A percentile compares a stretch with the other conserved stretches of the same genome.
These are phyloP conservation scores for Lophotis ruficrista DNA, from an alignment of 2,113 vertebrate species.

Conservation along the genomic window DNA sequence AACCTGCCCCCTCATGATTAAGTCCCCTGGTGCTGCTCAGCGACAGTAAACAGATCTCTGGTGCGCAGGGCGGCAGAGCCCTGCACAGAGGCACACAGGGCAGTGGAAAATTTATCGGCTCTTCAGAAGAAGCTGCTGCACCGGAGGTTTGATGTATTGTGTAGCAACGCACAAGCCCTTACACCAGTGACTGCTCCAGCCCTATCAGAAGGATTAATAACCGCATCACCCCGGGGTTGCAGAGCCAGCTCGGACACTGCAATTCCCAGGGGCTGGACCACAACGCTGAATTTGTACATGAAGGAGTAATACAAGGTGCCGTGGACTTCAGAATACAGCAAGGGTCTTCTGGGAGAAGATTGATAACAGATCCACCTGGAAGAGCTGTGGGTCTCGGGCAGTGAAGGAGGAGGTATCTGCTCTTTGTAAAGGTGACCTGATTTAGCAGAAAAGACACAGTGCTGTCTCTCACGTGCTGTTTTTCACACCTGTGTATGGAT, in stretches of 20 bases:
- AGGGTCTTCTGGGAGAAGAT: background rate
- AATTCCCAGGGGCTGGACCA: background rate
- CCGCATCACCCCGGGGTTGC: background rate
- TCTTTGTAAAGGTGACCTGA: background rate
- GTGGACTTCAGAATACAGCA: background rate
- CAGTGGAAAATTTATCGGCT: slow-evolving; percentile 11
- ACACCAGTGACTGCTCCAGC: background rate
- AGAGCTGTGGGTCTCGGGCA: background rate
- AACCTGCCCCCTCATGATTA: background rate
- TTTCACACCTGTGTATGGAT: background rate
- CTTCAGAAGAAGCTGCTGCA: background rate
- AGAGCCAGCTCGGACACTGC: background rate
- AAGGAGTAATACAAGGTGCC: background rate
- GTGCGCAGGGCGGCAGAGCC: background rate
- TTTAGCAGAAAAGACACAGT: background rate
- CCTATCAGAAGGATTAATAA: slow-evolving; percentile 31
- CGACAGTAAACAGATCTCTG: background rate
- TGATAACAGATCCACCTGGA: background rate
- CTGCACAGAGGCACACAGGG: background rate
- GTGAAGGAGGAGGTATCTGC: background rate
- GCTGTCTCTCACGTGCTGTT: background rate
- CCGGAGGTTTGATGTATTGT: background rate
- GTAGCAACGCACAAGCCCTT: background rate
- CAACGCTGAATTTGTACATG: background rate
- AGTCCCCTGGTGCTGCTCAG: background rate